Percentiles rank a stretch among this genome's conserved stretches.
These are phyloP conservation scores for Sinhomidia bicolor DNA, from an alignment of 2,888 invertebrate species.

Conservation along the genomic window DNA sequence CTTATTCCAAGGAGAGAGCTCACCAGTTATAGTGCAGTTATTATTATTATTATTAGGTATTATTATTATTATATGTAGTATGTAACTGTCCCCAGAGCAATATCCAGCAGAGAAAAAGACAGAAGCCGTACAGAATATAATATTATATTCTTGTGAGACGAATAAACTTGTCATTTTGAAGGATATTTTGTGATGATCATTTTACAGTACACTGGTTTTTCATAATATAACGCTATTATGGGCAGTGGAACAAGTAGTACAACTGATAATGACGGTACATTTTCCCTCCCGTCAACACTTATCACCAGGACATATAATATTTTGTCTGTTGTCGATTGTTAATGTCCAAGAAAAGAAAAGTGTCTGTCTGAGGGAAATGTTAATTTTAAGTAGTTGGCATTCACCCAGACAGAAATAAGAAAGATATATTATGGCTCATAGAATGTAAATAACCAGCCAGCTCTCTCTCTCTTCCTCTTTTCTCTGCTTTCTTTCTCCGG, in stretches of 20 bases:
- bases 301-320: background rate
- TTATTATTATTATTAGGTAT: too few relatives aligned
- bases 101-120: too few relatives aligned
- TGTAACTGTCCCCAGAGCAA: too few relatives aligned
- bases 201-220: too few relatives aligned
- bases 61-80: too few relatives aligned
- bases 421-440: background rate
- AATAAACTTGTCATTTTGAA: too few relatives aligned
- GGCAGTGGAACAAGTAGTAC: background rate
- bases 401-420: slow-evolving; percentile 34
- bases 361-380: slow-evolving; percentile 33
- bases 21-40: too few relatives aligned
- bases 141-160: too few relatives aligned
- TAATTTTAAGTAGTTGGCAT: slow-evolving; percentile 57
- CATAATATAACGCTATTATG: background rate
- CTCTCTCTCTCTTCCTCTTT: background rate
- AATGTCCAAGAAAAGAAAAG: background rate
- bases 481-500: background rate
- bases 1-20: too few relatives aligned
- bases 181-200: too few relatives aligned
- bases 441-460: slow-evolving; percentile 3
- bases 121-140: too few relatives aligned
- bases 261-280: background rate
- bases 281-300: background rate
- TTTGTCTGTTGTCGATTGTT: slow-evolving; percentile 14